Base-by-base conservation (phyloP, 2,888 invertebrate genomes). In the Achlya flavicornis region DNA sequence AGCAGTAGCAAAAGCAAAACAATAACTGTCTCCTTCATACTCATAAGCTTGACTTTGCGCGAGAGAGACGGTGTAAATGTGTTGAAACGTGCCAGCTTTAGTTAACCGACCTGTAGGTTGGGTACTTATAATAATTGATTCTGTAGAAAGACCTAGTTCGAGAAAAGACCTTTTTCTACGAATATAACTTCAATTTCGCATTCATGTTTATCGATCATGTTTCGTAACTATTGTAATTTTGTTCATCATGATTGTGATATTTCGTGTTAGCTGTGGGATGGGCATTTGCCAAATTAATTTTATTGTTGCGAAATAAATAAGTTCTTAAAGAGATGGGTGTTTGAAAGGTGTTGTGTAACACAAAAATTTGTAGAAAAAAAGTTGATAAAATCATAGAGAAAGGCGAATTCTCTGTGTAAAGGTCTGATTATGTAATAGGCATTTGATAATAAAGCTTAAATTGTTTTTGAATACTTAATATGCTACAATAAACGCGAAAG, bases 191-290 rank as follows among this genome's bases (percentile, higher is more conserved):
- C 41, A 41, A 41, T 41, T 11, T 41, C 11, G 10, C 6, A 41
- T 41, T 10, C 8, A 41, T 41, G n/a, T 46, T 46, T n/a, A 26
- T 26, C 26, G 26, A 26, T 26, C 26, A 26, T 71, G 67, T 77
- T 77, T 72, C 65, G 65, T 60, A 75, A 74, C 66, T 62, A 73
- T 76, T 77, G 72, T 70, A 70, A 68, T 73, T 73, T 66, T 64
- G 65, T 70, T 63, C 72, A 75, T 26, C 26, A 72, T 75, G 77
- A 70, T 70, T 74, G 68, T 71, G 70, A 72, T 77, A 78, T 76
- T 76, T 75, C 65, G 64, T 66, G 62, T 69, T 63, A 63, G 61
- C 63, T 69, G 63, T 71, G 62, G 43, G 69, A 71, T 72, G 68
- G 67, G 69, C 32, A 16, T 53, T 53, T 53, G 53, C 53, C 10